Conservation (phyloP, 2,888 invertebrate genomes). For the Altica lythri region DNA sequence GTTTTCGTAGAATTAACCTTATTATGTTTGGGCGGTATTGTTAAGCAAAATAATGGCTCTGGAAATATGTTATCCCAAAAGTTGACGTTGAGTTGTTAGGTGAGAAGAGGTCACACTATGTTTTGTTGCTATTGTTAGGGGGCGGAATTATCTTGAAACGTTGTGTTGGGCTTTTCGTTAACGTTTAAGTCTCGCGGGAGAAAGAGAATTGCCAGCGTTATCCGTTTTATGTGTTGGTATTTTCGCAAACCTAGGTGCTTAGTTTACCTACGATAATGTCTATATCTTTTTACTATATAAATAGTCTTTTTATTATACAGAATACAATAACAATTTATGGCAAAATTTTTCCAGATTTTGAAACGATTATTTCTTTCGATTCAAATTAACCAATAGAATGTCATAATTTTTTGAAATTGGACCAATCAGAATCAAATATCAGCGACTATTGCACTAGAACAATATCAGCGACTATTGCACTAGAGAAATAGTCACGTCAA, state of each 20-base stretch:
- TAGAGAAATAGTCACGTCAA: no score
- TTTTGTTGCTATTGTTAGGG: constrained; percentile 44
- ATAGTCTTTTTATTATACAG: no score
- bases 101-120: constrained; percentile 30
- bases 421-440: no score
- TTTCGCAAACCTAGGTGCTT: not conserved
- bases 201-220: constrained; percentile 1
- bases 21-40: constrained; percentile 27
- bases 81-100: constrained; percentile 36
- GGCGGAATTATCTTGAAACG: constrained; percentile 47
- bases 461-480: no score
- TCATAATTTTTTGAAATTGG: no score
- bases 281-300: no score
- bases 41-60: constrained; percentile 29
- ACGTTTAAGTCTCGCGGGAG: constrained; percentile 45
- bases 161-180: constrained; percentile 41
- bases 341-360: no score
- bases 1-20: constrained; percentile 33
- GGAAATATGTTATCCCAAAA: constrained; percentile 36
- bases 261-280: constrained; percentile 1
- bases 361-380: no score
- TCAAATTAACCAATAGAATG: no score
- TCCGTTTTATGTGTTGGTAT: not conserved
- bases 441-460: no score
- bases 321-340: no score